These are phyloP conservation scores for Stictocephala bisonia DNA, from an alignment of 2,888 invertebrate species.

Conservation along the genomic window DNA sequence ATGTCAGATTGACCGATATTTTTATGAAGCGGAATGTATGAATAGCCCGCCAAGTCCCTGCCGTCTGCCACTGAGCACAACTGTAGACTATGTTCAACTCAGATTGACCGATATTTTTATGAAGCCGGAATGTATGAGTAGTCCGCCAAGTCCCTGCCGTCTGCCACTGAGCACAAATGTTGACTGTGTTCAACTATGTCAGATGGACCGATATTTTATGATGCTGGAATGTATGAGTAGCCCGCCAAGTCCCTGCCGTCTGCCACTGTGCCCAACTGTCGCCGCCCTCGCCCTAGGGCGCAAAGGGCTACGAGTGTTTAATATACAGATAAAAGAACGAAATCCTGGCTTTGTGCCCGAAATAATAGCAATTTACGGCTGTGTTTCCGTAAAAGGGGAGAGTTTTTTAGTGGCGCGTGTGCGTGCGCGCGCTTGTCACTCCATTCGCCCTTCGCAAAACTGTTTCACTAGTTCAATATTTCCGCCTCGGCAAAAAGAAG, in stretches of 20 bases:
- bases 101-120: no score
- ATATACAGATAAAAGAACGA: slow-evolving; percentile 43
- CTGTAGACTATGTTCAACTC: no score
- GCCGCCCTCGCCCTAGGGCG: slow-evolving; percentile 25
- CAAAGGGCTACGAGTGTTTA: slow-evolving; percentile 42
- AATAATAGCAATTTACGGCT: slow-evolving; percentile 48
- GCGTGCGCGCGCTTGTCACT: slow-evolving; percentile 28
- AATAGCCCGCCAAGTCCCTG: no score
- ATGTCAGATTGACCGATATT: no score
- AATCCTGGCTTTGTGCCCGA: slow-evolving; percentile 38
- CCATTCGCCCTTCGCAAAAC: not conserved
- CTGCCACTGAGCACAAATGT: no score
- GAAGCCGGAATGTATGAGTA: no score
- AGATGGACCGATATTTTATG: no score
- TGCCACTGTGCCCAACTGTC: slow-evolving; percentile 24
- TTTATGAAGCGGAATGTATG: no score
- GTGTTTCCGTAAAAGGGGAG: slow-evolving; percentile 50
- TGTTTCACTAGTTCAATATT: slow-evolving; percentile 27
- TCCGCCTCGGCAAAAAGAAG: slow-evolving; percentile 14
- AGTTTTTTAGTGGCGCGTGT: slow-evolving; percentile 42
- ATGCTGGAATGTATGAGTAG: no score
- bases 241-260: slow-evolving; percentile 38
- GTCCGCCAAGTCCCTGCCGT: no score
- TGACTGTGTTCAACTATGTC: no score
- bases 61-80: no score